A percentile compares a stretch with the other conserved stretches of the same genome.
Evolutionary conservation across 2,113 vertebrate species (phyloP).

Genomic region (Salvelinus fontinalis): DNA sequence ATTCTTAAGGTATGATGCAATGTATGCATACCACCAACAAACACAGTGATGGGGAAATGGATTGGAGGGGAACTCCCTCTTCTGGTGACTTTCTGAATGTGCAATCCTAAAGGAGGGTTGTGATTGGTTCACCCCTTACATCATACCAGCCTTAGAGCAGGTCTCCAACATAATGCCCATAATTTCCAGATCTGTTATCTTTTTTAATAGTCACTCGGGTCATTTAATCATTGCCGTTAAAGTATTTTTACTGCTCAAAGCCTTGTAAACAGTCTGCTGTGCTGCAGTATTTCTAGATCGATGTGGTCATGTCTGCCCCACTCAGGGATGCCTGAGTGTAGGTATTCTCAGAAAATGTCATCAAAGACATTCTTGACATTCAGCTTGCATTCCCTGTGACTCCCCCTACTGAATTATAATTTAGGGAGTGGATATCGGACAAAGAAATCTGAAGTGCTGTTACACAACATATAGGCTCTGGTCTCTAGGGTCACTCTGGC

Average conservation of each 20-base stretch:
- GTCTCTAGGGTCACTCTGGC: conserved; percentile 13
- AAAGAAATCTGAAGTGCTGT: conserved; percentile 31
- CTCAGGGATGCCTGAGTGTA: background rate
- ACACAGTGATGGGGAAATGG: too few species aligned
- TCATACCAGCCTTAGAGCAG: background rate
- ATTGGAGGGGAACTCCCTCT: too few species aligned
- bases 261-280: background rate
- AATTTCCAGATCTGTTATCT: background rate
- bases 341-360: conserved; percentile 34
- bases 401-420: conserved; percentile 26
- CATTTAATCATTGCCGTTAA: background rate
- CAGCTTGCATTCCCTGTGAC: conserved; percentile 39
- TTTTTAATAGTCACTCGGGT: background rate
- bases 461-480: conserved; percentile 32
- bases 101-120: too few species aligned
- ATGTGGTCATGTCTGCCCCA: conserved; percentile 19
- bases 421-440: conserved; percentile 30
- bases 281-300: background rate
- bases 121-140: background rate
- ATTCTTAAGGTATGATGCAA: too few species aligned
- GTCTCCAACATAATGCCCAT: background rate
- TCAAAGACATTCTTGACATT: conserved; percentile 60
- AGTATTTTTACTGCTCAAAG: background rate
- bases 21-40: too few species aligned
- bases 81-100: too few species aligned